A percentile compares a stretch with the other conserved stretches of the same genome.
These are phyloP conservation scores for Bos javanicus DNA, from an alignment of 2,113 vertebrate genomes.

Conservation along the genomic window DNA sequence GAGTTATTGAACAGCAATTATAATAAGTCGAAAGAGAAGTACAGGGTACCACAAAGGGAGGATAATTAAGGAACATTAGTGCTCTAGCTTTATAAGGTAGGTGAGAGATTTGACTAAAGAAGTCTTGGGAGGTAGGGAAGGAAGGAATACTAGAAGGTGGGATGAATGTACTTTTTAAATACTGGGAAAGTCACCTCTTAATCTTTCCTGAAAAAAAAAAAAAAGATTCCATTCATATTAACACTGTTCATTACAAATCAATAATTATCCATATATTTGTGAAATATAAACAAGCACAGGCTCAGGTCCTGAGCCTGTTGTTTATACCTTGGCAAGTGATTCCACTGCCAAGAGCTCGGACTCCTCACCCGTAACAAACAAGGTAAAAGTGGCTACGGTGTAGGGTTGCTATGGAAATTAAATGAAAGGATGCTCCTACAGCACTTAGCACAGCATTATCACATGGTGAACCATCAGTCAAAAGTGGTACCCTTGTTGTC, in stretches of 20 bases:
- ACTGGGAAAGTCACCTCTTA: background rate
- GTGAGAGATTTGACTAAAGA: background rate
- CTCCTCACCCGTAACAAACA: background rate
- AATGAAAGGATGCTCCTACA: background rate
- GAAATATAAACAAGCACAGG: background rate
- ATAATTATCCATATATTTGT: background rate
- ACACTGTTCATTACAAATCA: background rate
- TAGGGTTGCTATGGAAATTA: background rate
- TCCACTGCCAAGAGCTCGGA: background rate
- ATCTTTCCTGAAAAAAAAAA: conserved; percentile 8
- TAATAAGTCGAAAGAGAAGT: background rate
- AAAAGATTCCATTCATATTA: background rate
- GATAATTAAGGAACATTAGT: no score
- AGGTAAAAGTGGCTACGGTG: background rate
- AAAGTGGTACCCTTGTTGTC: background rate
- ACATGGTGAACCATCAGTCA: background rate
- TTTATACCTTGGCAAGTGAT: background rate
- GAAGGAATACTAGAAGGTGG: background rate
- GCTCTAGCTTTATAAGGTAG: no score
- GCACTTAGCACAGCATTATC: background rate
- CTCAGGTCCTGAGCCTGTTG: background rate
- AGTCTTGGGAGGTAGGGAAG: background rate
- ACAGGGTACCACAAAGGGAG: background rate
- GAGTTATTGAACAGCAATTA: background rate
- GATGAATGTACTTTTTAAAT: background rate